phyloP scores from a whole-genome alignment of 2,888 invertebrate genomes.

The Tetheella fluctuosa region DNA sequence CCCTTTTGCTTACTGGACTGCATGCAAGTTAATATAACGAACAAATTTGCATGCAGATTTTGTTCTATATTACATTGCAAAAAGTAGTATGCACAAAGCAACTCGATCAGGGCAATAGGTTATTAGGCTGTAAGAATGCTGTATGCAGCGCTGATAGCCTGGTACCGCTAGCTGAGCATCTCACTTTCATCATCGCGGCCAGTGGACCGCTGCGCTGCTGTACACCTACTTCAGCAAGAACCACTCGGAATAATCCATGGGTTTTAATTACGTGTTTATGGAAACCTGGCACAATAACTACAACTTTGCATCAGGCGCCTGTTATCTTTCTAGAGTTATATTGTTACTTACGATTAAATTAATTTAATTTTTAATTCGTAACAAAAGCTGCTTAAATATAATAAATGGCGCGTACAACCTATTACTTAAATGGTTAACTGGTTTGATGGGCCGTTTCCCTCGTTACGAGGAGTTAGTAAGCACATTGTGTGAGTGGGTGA shows the following conservation, averaged over 20 bases:
- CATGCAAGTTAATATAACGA: background rate
- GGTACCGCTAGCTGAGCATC: slow-evolving; percentile 30
- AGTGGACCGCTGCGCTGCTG: slow-evolving; percentile 39
- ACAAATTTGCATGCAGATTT: slow-evolving; percentile 10
- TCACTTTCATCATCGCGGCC: slow-evolving; percentile 41
- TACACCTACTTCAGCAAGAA: slow-evolving; percentile 11
- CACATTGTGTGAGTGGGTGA: slow-evolving; percentile 16
- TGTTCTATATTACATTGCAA: slow-evolving; percentile 9
- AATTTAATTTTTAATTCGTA: background rate
- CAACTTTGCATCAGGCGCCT: background rate
- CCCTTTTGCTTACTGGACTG: background rate
- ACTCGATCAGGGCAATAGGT: slow-evolving; percentile 50
- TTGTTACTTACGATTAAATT: background rate
- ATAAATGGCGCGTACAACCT: background rate
- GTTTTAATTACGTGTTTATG: slow-evolving; percentile 11
- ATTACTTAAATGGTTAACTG: slow-evolving; percentile 14
- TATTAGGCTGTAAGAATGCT: slow-evolving; percentile 41
- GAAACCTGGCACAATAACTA: slow-evolving; percentile 5
- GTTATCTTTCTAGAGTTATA: background rate
- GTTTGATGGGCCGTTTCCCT: slow-evolving; percentile 27
- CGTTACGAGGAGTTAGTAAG: slow-evolving; percentile 26
- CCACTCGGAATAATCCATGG: background rate
- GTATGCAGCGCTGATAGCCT: slow-evolving; percentile 22
- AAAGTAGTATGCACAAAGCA: slow-evolving; percentile 21
- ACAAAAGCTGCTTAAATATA: slow-evolving; percentile 5